Base-by-base conservation (phyloP, 2,113 vertebrate species). In the Labeo rohita region DNA sequence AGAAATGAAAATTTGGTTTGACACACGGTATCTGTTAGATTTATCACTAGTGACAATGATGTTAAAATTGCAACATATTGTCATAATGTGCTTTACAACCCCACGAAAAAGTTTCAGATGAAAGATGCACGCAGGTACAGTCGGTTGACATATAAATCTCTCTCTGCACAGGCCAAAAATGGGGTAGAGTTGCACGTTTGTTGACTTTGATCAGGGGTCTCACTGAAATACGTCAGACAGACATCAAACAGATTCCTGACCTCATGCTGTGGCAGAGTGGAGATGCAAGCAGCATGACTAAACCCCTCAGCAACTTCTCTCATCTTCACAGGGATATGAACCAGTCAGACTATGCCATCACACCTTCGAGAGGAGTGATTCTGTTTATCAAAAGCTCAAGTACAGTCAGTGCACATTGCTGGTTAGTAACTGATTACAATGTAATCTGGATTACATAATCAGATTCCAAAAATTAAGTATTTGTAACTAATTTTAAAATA, bases 191-290 rank as follows among this genome's bases (percentile, higher is more conserved):
- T 47, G 59, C 50, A 49, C 45, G 45, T 49, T 78, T 54, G 59
- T 11, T 45, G 61, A 66, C 84, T 88, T 77, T 78, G 79, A 88
- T 85, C 84, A 75, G 68, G 45, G 77, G 36, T 59, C 83, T 88
- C 54, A 65, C 28, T 77, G 73, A 85, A 79, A 68, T 49, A 65
- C 76, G 59, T 88, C 75, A 83, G 80, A 13, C 65, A 75, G 66
- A 61, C 84, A 75, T 54, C 88, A 80, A 80, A 77, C 82, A 72
- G 43, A 52, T 49, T 43, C 8, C 77, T 47, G 49, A 50, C 49
- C 68, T 50, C 50, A 50, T 52, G 73, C 45, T 75, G 78, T 47
- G 49, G 49, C 39, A 68, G 23, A 39, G 80, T 68, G 65, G 63
- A 82, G 80, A 82, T 82, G 80, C 11, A 56, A 78, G 80, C 47